Base-by-base conservation (phyloP, 1,140 invertebrate genomes). In the Reticulitermes speratus region DNA sequence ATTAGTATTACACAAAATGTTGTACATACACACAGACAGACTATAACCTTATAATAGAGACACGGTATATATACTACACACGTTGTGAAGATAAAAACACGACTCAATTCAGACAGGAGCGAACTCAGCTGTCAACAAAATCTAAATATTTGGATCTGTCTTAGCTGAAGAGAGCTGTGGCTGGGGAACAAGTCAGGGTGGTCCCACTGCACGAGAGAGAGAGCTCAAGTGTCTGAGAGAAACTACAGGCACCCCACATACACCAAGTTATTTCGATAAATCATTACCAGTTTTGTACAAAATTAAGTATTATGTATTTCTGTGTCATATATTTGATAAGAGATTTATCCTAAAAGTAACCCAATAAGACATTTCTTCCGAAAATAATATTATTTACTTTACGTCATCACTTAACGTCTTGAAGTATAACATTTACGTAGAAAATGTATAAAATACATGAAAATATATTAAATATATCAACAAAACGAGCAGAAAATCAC, bases 91-190 rank as follows among this genome's bases (percentile, higher is more conserved):
- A 55, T 21, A 55, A 55, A 55, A 55, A 55, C 52, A 55, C 65
- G 65, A 11, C 65, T 75, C 25, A 8, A 30, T 75, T n/a, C 65
- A 75, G 65, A 75, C 65, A 30, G 65, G 25, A 75, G 65, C n/a
- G 65, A 25, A 30, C 65, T 75, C 65, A 75, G 65, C 65, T 75
- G 65, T 75, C 65, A 75, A 75, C 65, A 75, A 30, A 75, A n/a
- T 75, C 65, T 75, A 75, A 75, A 75, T 75, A 75, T 75, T 75
- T 75, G 65, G 65, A 75, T 30, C 59, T n/a, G 65, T 75, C 65
- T 75, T 75, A 75, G n/a, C 65, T n/a, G 65, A 75, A 75, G 65
- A 75, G 65, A 75, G 65, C 59, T 75, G 65, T 30, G 65, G 65
- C 65, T 55, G 19, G 52, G 52, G 52, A 55, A 55, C 0, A 19